Evolutionary conservation across 64 coral and sea anemone genomes (phyloP), one percentile per base, ranked within the genome.

Genomic region (Anthopleura sola): DNA sequence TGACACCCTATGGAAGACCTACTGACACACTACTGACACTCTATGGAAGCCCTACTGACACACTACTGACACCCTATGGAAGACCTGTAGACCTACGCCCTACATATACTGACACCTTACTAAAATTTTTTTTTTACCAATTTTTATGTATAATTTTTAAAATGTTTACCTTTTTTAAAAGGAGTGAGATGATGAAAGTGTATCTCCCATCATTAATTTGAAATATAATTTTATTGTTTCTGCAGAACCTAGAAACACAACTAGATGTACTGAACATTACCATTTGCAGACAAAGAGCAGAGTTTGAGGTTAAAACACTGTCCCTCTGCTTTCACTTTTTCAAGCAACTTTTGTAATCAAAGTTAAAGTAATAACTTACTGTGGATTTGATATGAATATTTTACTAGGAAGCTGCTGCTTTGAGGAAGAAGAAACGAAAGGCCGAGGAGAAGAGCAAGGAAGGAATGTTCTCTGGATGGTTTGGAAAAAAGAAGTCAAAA

Each of bases 201-300:
- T n/a, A n/a, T n/a, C n/a, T n/a, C n/a, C n/a, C n/a, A n/a, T n/a
- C n/a, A n/a, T n/a, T n/a, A n/a, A n/a, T n/a, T n/a, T n/a, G n/a
- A n/a, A n/a, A n/a, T n/a, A n/a, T n/a, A n/a, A n/a, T n/a, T n/a
- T n/a, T n/a, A n/a, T n/a, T n/a, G n/a, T n/a, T 58, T 58, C 55
- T 62, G 55, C 74, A 97, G 89, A 88, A 68, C 34, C 80, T 94
- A 28, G 97, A 99, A 87, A 76, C 86, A 26, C 78, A 91, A 14
- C 75, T 99, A 5, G 97, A 99, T 88, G 93, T 99, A 0, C 68
- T 99, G 36, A 99, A 99, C 17, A 99, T 99, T 51, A 95, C 97
- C 11, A 99, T 99, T 31, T 95, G 92, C 55, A 76, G 97, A 36
- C 89, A 94, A 32, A 86, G 93, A 32, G 97, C 97, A 18, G 97